phyloP scores from a whole-genome alignment of 2,888 invertebrate genomes.

The Andrena bucephala region DNA sequence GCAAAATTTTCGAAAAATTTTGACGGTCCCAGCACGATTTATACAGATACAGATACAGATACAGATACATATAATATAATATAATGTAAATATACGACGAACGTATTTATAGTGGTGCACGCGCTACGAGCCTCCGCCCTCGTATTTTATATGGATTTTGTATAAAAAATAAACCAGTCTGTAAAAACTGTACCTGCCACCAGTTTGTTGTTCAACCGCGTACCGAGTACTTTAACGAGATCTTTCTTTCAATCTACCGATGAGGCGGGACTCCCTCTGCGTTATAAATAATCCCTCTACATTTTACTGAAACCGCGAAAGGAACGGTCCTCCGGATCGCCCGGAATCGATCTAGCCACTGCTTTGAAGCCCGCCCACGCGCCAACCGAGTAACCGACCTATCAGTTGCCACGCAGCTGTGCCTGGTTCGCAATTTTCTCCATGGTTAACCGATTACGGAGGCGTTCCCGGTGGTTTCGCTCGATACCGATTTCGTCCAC shows the following conservation, averaged over 20 bases:
- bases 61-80: slow-evolving; percentile 57
- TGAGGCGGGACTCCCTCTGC: neutral
- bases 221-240: too few species aligned
- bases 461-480: slow-evolving; percentile 73
- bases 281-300: neutral
- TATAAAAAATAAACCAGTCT: slow-evolving; percentile 69
- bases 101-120: slow-evolving; percentile 69
- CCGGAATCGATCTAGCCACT: slow-evolving; percentile 26
- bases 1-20: slow-evolving; percentile 73
- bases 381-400: slow-evolving; percentile 48
- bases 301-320: neutral
- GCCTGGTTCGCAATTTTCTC: slow-evolving; percentile 75
- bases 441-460: slow-evolving; percentile 71
- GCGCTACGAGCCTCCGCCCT: slow-evolving; percentile 42
- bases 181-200: slow-evolving; percentile 11
- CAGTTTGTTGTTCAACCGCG: too few species aligned
- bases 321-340: neutral
- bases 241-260: neutral
- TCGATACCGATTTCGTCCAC: slow-evolving; percentile 62
- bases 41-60: slow-evolving; percentile 59
- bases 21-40: slow-evolving; percentile 38
- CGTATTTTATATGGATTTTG: slow-evolving; percentile 73
- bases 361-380: slow-evolving; percentile 40
- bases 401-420: slow-evolving; percentile 44
- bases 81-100: slow-evolving; percentile 66